Evolutionary conservation across 2,797 vertebrate species (phyloP), one percentile per base, ranked within the genome.

Genomic region (Anisognathus igniventris): DNA sequence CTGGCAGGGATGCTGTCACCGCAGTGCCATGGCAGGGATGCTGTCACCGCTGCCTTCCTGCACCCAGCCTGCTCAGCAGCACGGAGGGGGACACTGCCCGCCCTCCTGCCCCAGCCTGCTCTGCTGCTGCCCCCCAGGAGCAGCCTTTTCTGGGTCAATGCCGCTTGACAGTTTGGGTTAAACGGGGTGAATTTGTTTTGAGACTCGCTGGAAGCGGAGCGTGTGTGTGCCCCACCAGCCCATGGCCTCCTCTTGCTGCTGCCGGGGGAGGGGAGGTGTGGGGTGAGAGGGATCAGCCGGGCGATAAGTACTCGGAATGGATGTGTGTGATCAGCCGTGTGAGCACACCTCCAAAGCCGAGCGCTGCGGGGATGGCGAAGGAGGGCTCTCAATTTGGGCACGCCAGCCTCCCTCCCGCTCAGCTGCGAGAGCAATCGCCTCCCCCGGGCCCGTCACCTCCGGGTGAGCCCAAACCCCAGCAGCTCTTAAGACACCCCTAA

Each of bases 311-410:
- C 45, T 85, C 44, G 14, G 0, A 53, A 31, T 1, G 30, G 88
- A 23, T 25, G 25, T 14, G 64, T 21, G 66, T 33, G 65, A 40
- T 85, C 64, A 48, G 88, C 56, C 6, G 0, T 4, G 31, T 7
- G 56, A 91, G 77, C 47, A 14, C 78, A 50, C 40, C 4, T 1
- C 77, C 62, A 6, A 3, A 5, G 4, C 35, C 8, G 17, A 37
- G 4, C 10, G 76, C 86, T 51, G 35, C 42, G 60, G 88, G 37
- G 64, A 21, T 7, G 37, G 27, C 0, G 0, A 79, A 66, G 65
- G 48, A 83, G 7, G 5, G 31, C 1, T 7, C 37, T n/a, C 0
- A 0, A 3, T 60, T 65, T 39, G 10, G 10, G 24, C 73, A 10
- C 5, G 3, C 50, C 70, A 40, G 50, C 42, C 40, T 40, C 54